Conservation (phyloP, 1,140 invertebrate species). For the Drosophila bocki region DNA sequence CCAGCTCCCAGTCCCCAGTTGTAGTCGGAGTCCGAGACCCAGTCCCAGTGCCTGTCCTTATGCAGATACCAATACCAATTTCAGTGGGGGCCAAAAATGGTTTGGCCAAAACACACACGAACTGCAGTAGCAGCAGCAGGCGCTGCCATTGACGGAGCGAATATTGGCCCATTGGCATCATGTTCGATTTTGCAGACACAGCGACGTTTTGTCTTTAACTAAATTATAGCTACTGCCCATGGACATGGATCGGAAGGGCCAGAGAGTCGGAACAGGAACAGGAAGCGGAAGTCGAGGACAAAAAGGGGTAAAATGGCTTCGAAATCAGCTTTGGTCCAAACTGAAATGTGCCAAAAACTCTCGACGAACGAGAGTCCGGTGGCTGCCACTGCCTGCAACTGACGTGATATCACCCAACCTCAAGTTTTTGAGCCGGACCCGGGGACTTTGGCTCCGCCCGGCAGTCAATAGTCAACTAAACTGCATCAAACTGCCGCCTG, state of each 20-base stretch:
- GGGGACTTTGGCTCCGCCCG: constrained; percentile 50
- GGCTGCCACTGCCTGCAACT: constrained; percentile 61
- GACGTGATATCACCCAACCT: constrained; percentile 69
- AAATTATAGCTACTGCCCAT: constrained; percentile 75
- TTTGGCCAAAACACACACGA: constrained; percentile 36
- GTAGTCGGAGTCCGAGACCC: constrained; percentile 27
- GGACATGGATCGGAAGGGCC: constrained; percentile 34
- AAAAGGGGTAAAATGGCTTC: constrained; percentile 38
- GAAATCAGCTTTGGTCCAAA: constrained; percentile 13
- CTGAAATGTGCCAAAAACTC: constrained; percentile 77
- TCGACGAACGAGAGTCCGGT: constrained; percentile 35
- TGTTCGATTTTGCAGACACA: constrained; percentile 80
- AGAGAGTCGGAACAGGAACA: constrained; percentile 17
- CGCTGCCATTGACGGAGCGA: constrained; percentile 58
- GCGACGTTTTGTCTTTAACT: constrained; percentile 79
- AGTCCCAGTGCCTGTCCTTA: constrained; percentile 37
- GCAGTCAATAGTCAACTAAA: constrained; percentile 81
- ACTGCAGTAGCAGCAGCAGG: constrained; percentile 18
- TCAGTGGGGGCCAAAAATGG: constrained; percentile 61
- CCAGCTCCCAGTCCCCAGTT: constrained; percentile 16
- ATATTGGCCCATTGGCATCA: constrained; percentile 77
- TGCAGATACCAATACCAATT: constrained; percentile 62
- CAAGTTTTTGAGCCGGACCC: constrained; percentile 43
- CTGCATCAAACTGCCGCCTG: constrained; percentile 78
- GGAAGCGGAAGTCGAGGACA: constrained; percentile 35